Evolutionary conservation across 1,140 invertebrate species (phyloP).

Genomic region (Apis florea): DNA sequence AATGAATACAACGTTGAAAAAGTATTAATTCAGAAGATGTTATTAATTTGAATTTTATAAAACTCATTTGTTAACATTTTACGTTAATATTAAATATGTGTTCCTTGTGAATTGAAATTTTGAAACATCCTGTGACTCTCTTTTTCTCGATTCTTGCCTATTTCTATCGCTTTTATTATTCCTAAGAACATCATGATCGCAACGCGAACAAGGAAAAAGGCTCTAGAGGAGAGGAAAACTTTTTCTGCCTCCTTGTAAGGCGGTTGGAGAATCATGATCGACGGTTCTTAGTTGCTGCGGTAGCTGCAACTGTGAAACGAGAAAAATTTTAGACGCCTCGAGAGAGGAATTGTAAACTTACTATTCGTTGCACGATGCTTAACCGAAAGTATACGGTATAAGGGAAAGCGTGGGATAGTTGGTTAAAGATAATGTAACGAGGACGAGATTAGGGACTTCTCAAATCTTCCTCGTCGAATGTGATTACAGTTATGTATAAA

Average conservation of each 20-base stretch:
- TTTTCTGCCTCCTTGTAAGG: background rate
- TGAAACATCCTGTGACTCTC: background rate
- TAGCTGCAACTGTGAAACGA: constrained; percentile 13
- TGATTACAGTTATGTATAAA: too few relatives aligned
- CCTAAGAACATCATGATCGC: constrained; percentile 34
- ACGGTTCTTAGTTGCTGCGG: constrained; percentile 18
- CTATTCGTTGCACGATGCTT: background rate
- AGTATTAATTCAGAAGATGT: too few relatives aligned
- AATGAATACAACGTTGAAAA: too few relatives aligned
- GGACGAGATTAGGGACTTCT: too few relatives aligned
- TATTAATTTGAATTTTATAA: too few relatives aligned
- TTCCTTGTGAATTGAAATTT: too few relatives aligned
- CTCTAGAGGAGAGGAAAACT: background rate
- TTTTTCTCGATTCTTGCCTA: background rate
- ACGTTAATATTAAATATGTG: too few relatives aligned
- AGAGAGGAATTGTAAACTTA: background rate
- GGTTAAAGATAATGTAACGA: background rate
- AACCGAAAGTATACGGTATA: constrained; percentile 3
- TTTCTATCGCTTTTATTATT: constrained; percentile 39
- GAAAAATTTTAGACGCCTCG: constrained; percentile 1
- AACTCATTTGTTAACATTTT: too few relatives aligned
- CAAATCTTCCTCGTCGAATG: too few relatives aligned
- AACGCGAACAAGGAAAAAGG: background rate
- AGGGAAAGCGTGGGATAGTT: background rate
- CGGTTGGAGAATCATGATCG: constrained; percentile 37